Percentiles rank a stretch among this genome's conserved stretches.
phyloP scores from a whole-genome alignment of 2,113 vertebrate species.

The Engraulis encrasicolus region DNA sequence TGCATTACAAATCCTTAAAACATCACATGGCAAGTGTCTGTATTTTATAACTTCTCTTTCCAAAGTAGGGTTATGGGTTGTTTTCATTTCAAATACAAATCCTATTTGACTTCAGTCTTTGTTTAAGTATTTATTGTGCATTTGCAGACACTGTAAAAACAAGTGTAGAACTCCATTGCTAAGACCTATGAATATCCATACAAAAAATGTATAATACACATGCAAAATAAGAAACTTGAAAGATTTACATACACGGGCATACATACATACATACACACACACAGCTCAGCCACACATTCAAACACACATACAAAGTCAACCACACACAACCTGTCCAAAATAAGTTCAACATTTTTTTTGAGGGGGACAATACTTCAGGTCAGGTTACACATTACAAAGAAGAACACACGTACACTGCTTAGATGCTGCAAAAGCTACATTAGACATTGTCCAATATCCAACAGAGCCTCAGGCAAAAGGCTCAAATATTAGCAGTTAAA shows the following conservation, averaged over 20 bases:
- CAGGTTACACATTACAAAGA: background rate
- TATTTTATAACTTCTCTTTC: background rate
- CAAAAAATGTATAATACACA: constrained; percentile 28
- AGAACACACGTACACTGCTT: background rate
- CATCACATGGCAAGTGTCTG: background rate
- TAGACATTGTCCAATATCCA: background rate
- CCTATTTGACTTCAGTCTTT: background rate
- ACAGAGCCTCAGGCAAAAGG: background rate
- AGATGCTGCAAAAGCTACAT: constrained; percentile 26
- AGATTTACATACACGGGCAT: background rate
- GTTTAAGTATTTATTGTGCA: constrained; percentile 38
- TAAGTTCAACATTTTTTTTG: constrained; percentile 15
- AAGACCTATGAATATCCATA: constrained; percentile 33
- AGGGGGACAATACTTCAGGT: constrained; percentile 6
- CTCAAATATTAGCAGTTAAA: constrained; percentile 20
- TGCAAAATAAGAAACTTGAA: constrained; percentile 7
- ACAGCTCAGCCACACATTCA: background rate
- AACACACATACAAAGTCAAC: background rate
- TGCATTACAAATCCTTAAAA: no score
- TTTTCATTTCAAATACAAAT: background rate
- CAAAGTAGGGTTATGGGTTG: background rate
- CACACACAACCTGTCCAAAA: constrained; percentile 16
- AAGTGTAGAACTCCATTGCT: constrained; percentile 26
- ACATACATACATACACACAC: background rate
- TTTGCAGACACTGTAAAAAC: constrained; percentile 44